These are phyloP conservation scores for Zeugodacus cucurbitae DNA, from an alignment of 1,140 invertebrate species.

Conservation along the genomic window DNA sequence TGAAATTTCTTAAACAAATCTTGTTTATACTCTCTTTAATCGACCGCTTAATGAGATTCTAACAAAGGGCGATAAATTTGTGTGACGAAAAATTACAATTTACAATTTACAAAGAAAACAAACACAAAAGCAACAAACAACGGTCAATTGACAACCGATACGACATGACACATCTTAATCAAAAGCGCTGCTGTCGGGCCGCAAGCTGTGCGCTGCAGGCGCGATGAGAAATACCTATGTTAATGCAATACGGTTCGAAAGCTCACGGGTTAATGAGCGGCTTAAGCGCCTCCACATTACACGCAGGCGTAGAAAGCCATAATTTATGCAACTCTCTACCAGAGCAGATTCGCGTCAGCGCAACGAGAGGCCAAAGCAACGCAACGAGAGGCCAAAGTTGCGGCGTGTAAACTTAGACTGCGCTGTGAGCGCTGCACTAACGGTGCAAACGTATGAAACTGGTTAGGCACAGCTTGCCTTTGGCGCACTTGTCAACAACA, in stretches of 20 bases:
- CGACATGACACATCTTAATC: background rate
- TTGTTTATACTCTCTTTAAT: background rate
- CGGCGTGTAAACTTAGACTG: background rate
- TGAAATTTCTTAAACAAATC: background rate
- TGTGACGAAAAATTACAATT: background rate
- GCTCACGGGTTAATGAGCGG: slow-evolving; percentile 1
- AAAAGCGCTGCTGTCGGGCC: background rate
- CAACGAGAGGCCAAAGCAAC: background rate
- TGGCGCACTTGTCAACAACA: slow-evolving; percentile 4
- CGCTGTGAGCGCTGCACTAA: background rate
- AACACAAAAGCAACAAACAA: background rate
- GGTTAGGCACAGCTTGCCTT: background rate
- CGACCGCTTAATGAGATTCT: background rate
- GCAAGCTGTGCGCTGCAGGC: background rate
- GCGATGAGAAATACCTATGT: background rate
- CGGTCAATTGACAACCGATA: background rate
- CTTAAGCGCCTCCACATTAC: slow-evolving; percentile 27
- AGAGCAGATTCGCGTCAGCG: background rate
- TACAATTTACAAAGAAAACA: background rate
- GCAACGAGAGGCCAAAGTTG: background rate
- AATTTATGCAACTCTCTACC: background rate
- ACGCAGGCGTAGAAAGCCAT: background rate
- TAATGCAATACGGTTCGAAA: background rate
- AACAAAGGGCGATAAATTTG: background rate
- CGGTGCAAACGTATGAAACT: background rate